Base-by-base conservation (phyloP, 92 coral and sea anemone species). In the Porites rus region DNA sequence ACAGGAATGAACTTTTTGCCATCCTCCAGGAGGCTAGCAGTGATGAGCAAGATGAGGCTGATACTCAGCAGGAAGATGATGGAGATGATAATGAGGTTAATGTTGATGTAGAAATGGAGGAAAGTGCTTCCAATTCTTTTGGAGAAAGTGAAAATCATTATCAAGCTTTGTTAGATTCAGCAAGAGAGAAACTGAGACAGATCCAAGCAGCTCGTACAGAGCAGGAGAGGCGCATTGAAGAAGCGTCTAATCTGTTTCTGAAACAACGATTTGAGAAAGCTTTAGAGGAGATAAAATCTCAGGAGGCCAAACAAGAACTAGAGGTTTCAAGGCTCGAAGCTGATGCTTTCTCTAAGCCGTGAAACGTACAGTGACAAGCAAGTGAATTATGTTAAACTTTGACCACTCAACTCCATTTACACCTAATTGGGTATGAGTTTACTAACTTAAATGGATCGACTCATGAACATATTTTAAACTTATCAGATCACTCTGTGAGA, bases 1-100 rank as follows among this genome's bases (percentile, higher is more conserved):
- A 92, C 63, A 88, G 97, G 69, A 92, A 94, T 66, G 98, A 93
- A 79, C 92, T 95, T 28, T 91, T 95, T 72, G 96, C 96, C 59
- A 92, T 97, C 70, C 96, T 97, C 12, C 98, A 96, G 66, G 99
- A 97, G 78, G 98, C 99, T 16, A 93, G 96, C 63, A 97, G 99
- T 81, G 99, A 97, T 82, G 99, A 97, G 24, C 95, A 96, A 43
- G 98, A 93, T 8, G 93, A 87, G 7, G 99, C 86, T 24, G 92
- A 84, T 28, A 83, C 93, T 72, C 94, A 92, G 46, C 46, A 38
- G 72, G 88, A 88, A 65, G 97, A 94, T 61, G 92, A 92, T 7
- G 78, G 77, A 65, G 87, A 90, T 62, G 46, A 38, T 38, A 38
- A 38, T 38, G 95, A 91, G 38, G 78, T 83, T 3, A 93, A 90